A percentile compares a stretch with the other conserved stretches of the same genome.
These are phyloP conservation scores for Rhamnusium bicolor DNA, from an alignment of 2,888 invertebrate genomes.

Conservation along the genomic window DNA sequence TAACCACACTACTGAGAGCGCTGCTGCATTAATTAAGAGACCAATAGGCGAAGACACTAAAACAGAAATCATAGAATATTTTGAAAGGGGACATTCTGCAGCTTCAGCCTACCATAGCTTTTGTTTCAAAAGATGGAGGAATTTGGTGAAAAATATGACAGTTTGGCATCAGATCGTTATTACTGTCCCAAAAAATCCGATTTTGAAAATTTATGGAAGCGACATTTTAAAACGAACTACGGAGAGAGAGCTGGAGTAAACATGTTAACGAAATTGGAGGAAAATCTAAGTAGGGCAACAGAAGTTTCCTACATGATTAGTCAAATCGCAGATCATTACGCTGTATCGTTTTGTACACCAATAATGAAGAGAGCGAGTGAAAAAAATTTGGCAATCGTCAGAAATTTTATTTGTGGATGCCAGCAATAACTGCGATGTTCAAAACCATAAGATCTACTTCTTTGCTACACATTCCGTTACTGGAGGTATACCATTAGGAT, in stretches of 20 bases:
- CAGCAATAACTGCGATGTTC: conserved; percentile 11
- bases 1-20: conserved; percentile 23
- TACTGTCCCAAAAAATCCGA: conserved; percentile 40
- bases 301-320: conserved; percentile 31
- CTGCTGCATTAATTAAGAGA: conserved; percentile 20
- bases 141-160: conserved; percentile 43
- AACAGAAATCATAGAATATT: conserved; percentile 35
- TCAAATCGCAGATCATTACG: conserved; percentile 31
- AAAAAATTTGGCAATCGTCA: conserved; percentile 18
- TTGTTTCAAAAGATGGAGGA: conserved; percentile 47
- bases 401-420: conserved; percentile 37
- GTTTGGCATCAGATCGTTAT: conserved; percentile 37
- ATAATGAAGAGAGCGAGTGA: conserved; percentile 30
- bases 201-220: conserved; percentile 44
- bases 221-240: conserved; percentile 41
- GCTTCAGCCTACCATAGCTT: conserved; percentile 44
- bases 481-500: conserved; percentile 26
- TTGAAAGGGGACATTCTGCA: conserved; percentile 46
- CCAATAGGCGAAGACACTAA: conserved; percentile 23
- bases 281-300: conserved; percentile 31
- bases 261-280: conserved; percentile 36
- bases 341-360: conserved; percentile 35
- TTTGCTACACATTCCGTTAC: conserved; percentile 23
- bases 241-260: conserved; percentile 41
- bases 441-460: background rate